A percentile compares a stretch with the other conserved stretches of the same genome.
Evolutionary conservation across 2,888 invertebrate genomes (phyloP).

Genomic region (Phragmatobia fuliginosa): DNA sequence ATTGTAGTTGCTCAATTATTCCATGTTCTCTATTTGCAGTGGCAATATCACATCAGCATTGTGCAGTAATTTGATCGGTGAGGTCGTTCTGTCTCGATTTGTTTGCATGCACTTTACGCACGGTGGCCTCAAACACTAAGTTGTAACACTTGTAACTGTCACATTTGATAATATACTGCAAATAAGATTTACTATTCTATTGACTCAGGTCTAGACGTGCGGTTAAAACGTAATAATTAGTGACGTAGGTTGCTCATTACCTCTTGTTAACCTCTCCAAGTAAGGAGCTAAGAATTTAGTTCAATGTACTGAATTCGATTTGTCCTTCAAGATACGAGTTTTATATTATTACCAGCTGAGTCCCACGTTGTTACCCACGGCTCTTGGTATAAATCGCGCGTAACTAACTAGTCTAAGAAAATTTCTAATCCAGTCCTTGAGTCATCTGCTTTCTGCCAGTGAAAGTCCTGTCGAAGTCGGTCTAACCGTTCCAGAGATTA

Average conservation of each 20-base stretch:
- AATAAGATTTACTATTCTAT: not conserved
- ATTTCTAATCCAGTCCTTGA: too few relatives aligned
- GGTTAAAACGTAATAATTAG: not conserved
- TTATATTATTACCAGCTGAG: not conserved
- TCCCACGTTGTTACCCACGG: too few relatives aligned
- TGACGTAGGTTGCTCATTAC: not conserved
- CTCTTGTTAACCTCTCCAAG: not conserved
- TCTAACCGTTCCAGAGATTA: too few relatives aligned
- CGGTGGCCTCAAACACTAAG: slow-evolving; percentile 20
- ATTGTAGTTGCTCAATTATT: slow-evolving; percentile 55
- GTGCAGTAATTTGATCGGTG: slow-evolving; percentile 42
- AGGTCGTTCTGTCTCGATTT: slow-evolving; percentile 41
- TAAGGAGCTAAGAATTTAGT: not conserved
- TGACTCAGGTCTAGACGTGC: not conserved
- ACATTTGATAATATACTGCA: not conserved
- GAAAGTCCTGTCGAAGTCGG: too few relatives aligned
- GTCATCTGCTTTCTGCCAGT: too few relatives aligned
- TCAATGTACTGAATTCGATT: not conserved
- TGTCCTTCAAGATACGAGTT: not conserved
- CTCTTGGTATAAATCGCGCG: too few relatives aligned
- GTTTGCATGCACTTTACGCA: slow-evolving; percentile 32
- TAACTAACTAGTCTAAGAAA: too few relatives aligned
- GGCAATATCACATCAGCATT: slow-evolving; percentile 33
- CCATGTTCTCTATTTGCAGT: slow-evolving; percentile 32
- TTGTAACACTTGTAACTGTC: slow-evolving; percentile 2